Evolutionary conservation across 2,113 vertebrate species (phyloP), one percentile per base, ranked within the genome.

Genomic region (Platichthys flesus): DNA sequence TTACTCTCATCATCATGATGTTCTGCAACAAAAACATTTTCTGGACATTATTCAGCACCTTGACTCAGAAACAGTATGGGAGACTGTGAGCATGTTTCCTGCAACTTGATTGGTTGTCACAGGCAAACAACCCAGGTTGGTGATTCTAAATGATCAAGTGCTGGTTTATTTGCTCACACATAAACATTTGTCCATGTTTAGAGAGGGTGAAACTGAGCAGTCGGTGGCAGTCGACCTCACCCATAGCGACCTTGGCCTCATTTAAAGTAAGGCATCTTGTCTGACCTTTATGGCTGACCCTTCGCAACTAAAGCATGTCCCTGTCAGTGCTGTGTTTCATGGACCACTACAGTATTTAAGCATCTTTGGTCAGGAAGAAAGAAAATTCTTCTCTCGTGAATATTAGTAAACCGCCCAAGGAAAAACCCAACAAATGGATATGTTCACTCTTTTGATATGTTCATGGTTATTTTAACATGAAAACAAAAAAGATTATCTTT

Each of bases 241-340:
- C 58, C 76, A 21, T 26, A 47, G 63, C 31, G 37, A 77, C 71
- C 72, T 66, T 16, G 59, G 71, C 67, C 78, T 81, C 72, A 75
- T 85, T 78, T 64, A 74, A 84, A 85, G 72, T 59, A 47, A 37
- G 83, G 74, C 74, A 63, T 83, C 78, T 75, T 60, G 72, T 75
- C 56, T 91, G 90, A 91, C 89, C 90, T 92, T 89, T 90, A 31
- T 37, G n/a, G 75, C 70, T 81, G 86, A 85, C 79, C 78, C 82
- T 65, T 77, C 79, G 86, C 47, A 49, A 63, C 67, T 78, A 75
- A 76, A 64, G 73, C 78, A 66, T 89, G 89, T 88, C 71, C 85
- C 84, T 90, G 92, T 93, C 92, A 90, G 83, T 90, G 86, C 59
- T 4, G 61, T n/a, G 93, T 91, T 91, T 93, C 86, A 92, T 83